These are phyloP conservation scores for Thelaira solivaga DNA, from an alignment of 2,888 invertebrate species.

Conservation along the genomic window DNA sequence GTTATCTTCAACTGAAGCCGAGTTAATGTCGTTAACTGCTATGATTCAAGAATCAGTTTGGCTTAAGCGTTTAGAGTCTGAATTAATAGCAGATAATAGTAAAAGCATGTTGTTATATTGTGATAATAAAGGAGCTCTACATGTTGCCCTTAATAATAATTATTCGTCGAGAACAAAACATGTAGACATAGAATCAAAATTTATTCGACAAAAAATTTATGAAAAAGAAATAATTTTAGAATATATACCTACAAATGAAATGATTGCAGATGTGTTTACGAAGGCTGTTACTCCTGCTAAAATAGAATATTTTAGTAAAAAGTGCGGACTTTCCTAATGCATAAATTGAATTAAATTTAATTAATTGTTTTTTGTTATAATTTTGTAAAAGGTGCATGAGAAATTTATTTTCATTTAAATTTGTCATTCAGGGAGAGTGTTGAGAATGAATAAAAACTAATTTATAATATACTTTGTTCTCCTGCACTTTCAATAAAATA, in stretches of 20 bases:
- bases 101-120: neutral
- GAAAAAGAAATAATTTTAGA: neutral
- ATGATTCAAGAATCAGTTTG: slow-evolving; percentile 47
- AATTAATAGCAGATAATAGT: neutral
- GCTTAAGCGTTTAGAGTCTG: too few species aligned
- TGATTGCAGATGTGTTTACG: neutral
- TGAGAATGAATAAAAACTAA: neutral
- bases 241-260: neutral
- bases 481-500: too few species aligned
- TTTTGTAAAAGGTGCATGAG: neutral
- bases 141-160: neutral
- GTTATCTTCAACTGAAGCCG: neutral
- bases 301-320: neutral
- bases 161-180: neutral
- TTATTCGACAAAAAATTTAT: neutral
- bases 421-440: neutral
- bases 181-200: neutral
- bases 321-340: neutral
- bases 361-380: neutral
- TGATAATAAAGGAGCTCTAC: neutral
- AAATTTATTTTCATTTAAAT: neutral
- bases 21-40: slow-evolving; percentile 17
- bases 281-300: neutral
- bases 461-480: too few species aligned
- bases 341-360: too few species aligned